These are phyloP conservation scores for Wiebesia pumilae DNA, from an alignment of 1,140 invertebrate genomes.

Conservation along the genomic window DNA sequence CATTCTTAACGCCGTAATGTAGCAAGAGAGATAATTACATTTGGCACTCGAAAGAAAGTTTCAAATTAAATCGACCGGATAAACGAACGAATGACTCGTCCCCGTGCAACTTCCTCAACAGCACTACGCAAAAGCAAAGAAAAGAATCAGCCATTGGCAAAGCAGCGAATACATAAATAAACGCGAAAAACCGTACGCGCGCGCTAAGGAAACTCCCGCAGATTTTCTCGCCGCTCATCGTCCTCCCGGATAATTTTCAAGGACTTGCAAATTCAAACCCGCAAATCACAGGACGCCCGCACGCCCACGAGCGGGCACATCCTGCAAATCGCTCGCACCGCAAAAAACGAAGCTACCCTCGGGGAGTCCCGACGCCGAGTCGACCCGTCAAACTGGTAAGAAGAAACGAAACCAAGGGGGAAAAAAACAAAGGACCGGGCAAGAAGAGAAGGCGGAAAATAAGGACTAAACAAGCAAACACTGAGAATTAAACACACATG, in stretches of 20 bases:
- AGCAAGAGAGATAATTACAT: too few species aligned
- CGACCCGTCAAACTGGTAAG: background rate
- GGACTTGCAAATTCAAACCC: too few species aligned
- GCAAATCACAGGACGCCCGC: too few species aligned
- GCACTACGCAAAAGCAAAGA: background rate
- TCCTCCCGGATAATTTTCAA: background rate
- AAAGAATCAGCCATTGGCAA: constrained; percentile 31
- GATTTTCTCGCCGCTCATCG: background rate
- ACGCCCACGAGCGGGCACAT: background rate
- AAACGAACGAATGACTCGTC: too few species aligned
- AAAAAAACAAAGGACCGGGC: background rate
- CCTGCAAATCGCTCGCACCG: background rate
- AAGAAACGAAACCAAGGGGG: background rate
- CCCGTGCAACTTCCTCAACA: background rate
- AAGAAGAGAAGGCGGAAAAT: background rate
- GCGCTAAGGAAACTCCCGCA: background rate
- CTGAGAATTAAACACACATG: constrained; percentile 34
- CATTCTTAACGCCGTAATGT: too few species aligned
- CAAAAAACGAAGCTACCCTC: background rate
- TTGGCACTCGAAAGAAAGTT: too few species aligned
- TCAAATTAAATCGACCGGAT: too few species aligned
- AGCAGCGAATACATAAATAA: constrained; percentile 17
- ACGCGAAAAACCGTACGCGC: too few species aligned
- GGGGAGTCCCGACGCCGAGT: background rate
- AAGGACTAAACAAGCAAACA: constrained; percentile 9